phyloP scores from a whole-genome alignment of 2,797 vertebrate genomes.

The Pagetopsis macropterus region DNA sequence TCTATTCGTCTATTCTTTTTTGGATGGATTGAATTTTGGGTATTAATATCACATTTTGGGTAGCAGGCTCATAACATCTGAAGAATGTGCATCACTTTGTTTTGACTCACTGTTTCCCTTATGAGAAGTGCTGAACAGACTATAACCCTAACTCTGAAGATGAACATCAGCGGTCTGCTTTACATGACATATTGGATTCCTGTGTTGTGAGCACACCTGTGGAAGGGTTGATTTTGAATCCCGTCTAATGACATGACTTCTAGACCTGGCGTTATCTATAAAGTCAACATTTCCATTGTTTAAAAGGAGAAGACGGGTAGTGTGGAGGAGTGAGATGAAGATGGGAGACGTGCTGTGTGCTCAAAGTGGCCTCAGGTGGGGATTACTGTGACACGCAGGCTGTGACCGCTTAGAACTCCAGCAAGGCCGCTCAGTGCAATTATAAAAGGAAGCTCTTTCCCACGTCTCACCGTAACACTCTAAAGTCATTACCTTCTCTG shows the following conservation, averaged over 20 bases:
- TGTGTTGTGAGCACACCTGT: neutral
- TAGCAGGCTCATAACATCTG: neutral
- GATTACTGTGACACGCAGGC: neutral
- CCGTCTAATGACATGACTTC: constrained; percentile 18
- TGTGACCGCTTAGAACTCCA: constrained; percentile 20
- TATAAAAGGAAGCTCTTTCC: constrained; percentile 13
- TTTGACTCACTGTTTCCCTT: neutral
- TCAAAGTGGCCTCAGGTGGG: constrained; percentile 29
- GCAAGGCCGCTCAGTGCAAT: constrained; percentile 1
- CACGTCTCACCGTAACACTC: constrained; percentile 8
- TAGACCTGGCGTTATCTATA: neutral
- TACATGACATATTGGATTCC: neutral
- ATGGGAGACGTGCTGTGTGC: constrained; percentile 16
- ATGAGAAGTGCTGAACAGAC: neutral
- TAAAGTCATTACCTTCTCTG: constrained; percentile 51
- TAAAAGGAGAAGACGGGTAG: constrained; percentile 27
- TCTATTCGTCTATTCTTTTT: neutral
- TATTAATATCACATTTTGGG: neutral
- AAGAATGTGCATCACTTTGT: neutral
- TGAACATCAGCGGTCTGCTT: neutral
- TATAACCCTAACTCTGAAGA: too few relatives aligned
- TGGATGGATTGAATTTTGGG: neutral
- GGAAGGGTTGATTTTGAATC: constrained; percentile 3
- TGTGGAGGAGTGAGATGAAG: constrained; percentile 12
- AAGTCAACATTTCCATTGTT: constrained; percentile 24